Evolutionary conservation across 2,797 vertebrate species (phyloP).

Genomic region (Gobio occitaniae): DNA sequence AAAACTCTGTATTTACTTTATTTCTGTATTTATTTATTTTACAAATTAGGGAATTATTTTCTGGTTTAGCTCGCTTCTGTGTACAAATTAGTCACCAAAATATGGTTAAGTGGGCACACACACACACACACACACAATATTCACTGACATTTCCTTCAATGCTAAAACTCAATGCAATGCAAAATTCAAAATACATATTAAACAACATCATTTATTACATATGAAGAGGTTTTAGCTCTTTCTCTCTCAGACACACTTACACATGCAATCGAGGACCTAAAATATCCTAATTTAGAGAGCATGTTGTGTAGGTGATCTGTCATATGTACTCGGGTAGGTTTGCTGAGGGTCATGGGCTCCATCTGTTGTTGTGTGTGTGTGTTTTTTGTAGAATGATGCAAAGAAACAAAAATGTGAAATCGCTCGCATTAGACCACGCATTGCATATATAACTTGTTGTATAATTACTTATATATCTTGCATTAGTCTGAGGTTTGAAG

Average conservation of each 20-base stretch:
- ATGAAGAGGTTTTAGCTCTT: too few relatives aligned
- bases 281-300: background rate
- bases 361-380: background rate
- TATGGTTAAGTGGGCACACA: background rate
- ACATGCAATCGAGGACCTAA: background rate
- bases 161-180: too few relatives aligned
- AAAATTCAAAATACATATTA: too few relatives aligned
- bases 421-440: background rate
- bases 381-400: background rate
- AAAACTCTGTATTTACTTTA: too few relatives aligned
- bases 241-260: background rate
- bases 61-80: background rate
- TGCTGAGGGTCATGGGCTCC: background rate
- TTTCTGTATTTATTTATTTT: background rate
- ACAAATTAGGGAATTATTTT: background rate
- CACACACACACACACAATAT: background rate
- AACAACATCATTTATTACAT: too few relatives aligned
- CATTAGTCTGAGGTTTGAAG: background rate
- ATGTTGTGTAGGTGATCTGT: conserved; percentile 1
- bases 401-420: background rate
- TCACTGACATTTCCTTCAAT: too few relatives aligned
- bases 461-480: background rate
- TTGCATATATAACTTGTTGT: background rate
- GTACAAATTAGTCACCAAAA: background rate
- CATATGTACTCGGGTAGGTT: background rate